Percentiles rank a stretch among this genome's conserved stretches.
Evolutionary conservation across 2,888 invertebrate species (phyloP).

Genomic region (Ligdia adustata): DNA sequence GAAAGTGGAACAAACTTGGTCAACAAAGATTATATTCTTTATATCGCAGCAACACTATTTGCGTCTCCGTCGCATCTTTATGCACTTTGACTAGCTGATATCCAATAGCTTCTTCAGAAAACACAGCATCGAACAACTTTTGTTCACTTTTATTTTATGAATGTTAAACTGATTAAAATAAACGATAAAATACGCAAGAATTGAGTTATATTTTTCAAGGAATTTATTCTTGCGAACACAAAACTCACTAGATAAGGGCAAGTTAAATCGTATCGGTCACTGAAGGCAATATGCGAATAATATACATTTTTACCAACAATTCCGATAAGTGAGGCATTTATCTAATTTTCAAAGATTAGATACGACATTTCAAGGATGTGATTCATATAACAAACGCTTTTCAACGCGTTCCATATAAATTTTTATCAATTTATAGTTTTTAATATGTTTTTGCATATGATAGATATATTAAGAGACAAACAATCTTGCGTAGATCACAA

Average conservation of each 20-base stretch:
- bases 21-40: slow-evolving; percentile 64
- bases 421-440: slow-evolving; percentile 3
- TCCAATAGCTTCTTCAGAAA: slow-evolving; percentile 17
- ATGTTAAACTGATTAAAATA: too few species aligned
- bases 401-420: slow-evolving; percentile 16
- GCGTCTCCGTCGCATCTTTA: slow-evolving; percentile 71
- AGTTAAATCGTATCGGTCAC: slow-evolving; percentile 29
- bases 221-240: too few species aligned
- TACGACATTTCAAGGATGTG: slow-evolving; percentile 69
- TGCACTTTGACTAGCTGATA: slow-evolving; percentile 37
- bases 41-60: slow-evolving; percentile 72
- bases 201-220: too few species aligned
- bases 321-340: slow-evolving; percentile 67
- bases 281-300: slow-evolving; percentile 53
- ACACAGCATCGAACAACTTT: slow-evolving; percentile 3
- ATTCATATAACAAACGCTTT: slow-evolving; percentile 41
- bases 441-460: too few species aligned
- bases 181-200: too few species aligned
- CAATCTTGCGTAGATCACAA: too few species aligned
- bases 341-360: slow-evolving; percentile 73
- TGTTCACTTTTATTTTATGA: too few species aligned
- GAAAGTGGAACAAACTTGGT: slow-evolving; percentile 66
- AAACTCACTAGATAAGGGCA: too few species aligned
- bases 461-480: too few species aligned
- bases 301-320: slow-evolving; percentile 59